Conservation (phyloP, 2,113 vertebrate genomes). For the Marmota flaviventris region DNA sequence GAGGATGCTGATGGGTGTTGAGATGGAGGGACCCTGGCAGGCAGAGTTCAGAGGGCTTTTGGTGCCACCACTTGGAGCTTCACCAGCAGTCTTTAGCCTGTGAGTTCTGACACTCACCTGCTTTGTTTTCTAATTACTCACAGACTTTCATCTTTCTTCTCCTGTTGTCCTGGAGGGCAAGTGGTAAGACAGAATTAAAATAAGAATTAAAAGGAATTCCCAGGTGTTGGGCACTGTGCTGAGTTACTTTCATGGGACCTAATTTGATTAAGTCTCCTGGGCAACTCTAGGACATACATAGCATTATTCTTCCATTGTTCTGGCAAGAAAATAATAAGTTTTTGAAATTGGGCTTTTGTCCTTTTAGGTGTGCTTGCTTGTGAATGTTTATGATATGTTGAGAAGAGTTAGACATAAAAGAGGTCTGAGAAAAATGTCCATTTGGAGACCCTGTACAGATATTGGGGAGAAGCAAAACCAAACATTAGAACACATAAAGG, state of each 20-base stretch:
- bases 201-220: neutral
- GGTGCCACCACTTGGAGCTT: fast-evolving
- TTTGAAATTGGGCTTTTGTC: neutral
- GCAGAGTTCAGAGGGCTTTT: fast-evolving
- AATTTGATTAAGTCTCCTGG: neutral
- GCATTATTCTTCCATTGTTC: neutral
- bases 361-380: neutral
- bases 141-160: neutral
- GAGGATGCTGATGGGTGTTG: fast-evolving
- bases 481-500: neutral
- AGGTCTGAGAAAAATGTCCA: neutral
- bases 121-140: neutral
- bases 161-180: neutral
- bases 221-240: neutral
- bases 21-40: neutral
- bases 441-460: neutral
- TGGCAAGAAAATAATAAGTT: neutral
- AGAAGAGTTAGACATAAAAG: neutral
- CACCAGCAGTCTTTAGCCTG: too few relatives aligned
- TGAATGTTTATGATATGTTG: neutral
- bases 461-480: neutral
- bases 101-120: too few relatives aligned
- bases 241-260: neutral
- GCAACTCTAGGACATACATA: neutral
- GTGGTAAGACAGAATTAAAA: neutral